Evolutionary conservation across 2,113 vertebrate species (phyloP).

Genomic region (Stictonetta naevosa): DNA sequence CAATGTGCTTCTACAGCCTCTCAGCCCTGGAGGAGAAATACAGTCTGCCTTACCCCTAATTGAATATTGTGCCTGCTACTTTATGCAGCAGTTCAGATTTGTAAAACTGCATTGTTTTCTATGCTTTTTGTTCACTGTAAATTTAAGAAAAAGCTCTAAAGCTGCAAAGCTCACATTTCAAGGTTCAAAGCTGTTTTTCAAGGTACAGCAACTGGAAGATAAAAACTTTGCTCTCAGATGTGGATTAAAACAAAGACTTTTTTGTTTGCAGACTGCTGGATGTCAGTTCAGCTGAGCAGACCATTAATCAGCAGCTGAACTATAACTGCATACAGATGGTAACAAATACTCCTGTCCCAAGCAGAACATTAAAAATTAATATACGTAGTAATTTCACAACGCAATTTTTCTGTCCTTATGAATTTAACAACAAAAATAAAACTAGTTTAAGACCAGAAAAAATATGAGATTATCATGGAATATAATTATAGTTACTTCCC

Average conservation of each 20-base stretch:
- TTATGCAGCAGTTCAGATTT: background rate
- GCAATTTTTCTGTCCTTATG: background rate
- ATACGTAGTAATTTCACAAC: background rate
- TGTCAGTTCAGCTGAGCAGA: conserved; percentile 19
- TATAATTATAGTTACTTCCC: background rate
- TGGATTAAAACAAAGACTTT: background rate
- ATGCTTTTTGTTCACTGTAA: background rate
- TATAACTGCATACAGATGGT: background rate
- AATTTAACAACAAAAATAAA: background rate
- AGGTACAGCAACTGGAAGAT: background rate
- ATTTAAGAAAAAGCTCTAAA: background rate
- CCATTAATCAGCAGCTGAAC: conserved; percentile 29
- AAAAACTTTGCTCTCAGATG: conserved; percentile 13
- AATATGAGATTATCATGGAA: background rate
- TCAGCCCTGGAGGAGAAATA: background rate
- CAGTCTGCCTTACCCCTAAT: background rate
- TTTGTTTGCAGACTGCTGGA: background rate
- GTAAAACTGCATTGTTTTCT: background rate
- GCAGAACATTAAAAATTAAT: background rate
- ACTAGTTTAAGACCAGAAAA: background rate
- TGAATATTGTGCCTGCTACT: background rate
- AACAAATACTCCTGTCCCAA: background rate
- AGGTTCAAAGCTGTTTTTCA: background rate
- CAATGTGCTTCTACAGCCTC: background rate
- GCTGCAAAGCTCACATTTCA: background rate